Evolutionary conservation across 2,797 vertebrate genomes (phyloP).

Genomic region (Ficedula albicollis): DNA sequence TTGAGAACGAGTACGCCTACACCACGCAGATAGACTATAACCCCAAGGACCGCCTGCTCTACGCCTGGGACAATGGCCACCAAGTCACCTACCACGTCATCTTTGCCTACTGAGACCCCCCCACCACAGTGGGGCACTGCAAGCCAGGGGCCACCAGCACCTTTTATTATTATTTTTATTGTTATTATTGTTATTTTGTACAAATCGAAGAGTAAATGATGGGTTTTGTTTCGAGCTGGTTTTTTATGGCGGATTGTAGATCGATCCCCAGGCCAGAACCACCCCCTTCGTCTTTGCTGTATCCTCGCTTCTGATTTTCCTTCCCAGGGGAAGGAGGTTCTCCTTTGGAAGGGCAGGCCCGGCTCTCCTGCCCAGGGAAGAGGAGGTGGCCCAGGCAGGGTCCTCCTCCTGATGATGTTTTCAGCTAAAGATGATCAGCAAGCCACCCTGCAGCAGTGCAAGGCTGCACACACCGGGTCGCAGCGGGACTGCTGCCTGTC

Average conservation of each 20-base stretch:
- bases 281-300: constrained; percentile 56
- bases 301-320: constrained; percentile 54
- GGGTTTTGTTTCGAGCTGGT: constrained; percentile 19
- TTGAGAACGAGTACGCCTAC: constrained; percentile 92
- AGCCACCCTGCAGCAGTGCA: neutral
- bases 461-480: neutral
- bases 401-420: neutral
- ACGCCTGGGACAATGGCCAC: constrained; percentile 97
- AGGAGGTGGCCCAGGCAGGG: neutral
- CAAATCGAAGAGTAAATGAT: constrained; percentile 76
- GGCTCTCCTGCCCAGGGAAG: neutral
- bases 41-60: constrained; percentile 92
- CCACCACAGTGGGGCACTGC: constrained; percentile 9
- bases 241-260: constrained; percentile 87
- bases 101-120: constrained; percentile 87
- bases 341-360: neutral
- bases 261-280: constrained; percentile 81
- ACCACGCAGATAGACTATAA: constrained; percentile 98
- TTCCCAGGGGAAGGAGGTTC: neutral
- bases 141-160: constrained; percentile 73
- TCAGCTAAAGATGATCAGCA: neutral
- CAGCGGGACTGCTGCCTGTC: neutral
- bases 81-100: constrained; percentile 94
- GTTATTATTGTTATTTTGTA: constrained; percentile 80
- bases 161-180: constrained; percentile 76